These are phyloP conservation scores for Plotosus lineatus DNA, from an alignment of 2,113 vertebrate species.

Conservation along the genomic window DNA sequence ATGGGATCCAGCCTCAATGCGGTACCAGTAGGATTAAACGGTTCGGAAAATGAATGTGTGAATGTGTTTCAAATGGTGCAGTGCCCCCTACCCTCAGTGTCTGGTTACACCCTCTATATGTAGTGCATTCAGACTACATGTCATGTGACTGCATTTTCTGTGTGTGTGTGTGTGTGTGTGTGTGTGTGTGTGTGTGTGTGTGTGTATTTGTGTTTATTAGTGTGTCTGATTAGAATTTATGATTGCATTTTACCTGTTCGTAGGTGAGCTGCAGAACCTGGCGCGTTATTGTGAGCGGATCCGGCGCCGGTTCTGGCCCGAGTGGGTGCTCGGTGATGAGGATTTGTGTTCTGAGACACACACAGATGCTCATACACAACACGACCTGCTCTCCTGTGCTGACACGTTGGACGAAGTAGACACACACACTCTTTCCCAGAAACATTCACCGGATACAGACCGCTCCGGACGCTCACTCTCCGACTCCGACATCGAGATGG, in stretches of 20 bases:
- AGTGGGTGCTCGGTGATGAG: conserved; percentile 90
- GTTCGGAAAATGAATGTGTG: too few species aligned
- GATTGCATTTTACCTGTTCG: conserved; percentile 20
- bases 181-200: background rate
- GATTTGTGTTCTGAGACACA: conserved; percentile 80
- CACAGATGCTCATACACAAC: conserved; percentile 68
- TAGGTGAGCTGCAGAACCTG: conserved; percentile 94
- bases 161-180: background rate
- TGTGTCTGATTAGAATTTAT: background rate
- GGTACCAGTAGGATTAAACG: too few species aligned
- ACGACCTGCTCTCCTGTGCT: conserved; percentile 90
- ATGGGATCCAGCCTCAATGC: too few species aligned
- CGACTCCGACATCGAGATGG: conserved; percentile 91
- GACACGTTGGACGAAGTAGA: conserved; percentile 90
- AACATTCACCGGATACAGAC: conserved; percentile 80
- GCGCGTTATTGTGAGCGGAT: conserved; percentile 98
- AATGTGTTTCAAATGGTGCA: background rate
- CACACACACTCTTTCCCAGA: conserved; percentile 67
- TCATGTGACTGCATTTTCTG: background rate
- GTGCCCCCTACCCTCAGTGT: background rate
- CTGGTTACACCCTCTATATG: background rate
- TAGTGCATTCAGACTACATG: background rate
- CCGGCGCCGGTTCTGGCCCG: conserved; percentile 92
- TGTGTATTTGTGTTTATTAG: background rate
- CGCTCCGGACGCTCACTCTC: conserved; percentile 85